Conservation (phyloP, 2,888 invertebrate species). For the Trichogramma dendrolimi region DNA sequence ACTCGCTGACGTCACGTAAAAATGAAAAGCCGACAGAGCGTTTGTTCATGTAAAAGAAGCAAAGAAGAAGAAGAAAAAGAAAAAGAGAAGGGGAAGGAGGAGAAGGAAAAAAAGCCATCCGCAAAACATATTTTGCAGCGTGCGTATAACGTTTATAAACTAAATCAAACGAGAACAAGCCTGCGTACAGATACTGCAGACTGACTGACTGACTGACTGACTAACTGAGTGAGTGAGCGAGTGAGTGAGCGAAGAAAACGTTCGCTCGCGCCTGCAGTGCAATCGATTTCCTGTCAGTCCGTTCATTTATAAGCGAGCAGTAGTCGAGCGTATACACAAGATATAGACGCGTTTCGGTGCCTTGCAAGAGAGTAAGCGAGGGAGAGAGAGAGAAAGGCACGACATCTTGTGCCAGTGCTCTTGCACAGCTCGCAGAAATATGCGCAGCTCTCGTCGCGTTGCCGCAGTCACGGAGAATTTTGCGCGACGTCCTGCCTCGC, state of each 20-base stretch:
- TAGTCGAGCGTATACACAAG: background rate
- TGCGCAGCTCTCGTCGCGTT: too few relatives aligned
- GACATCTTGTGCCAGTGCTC: background rate
- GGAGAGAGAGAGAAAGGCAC: slow-evolving; percentile 3
- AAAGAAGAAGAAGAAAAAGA: background rate
- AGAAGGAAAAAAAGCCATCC: background rate
- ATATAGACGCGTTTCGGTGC: background rate
- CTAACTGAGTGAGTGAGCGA: slow-evolving; percentile 2
- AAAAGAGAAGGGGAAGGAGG: background rate
- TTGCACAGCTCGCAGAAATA: too few relatives aligned
- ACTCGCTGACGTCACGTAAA: slow-evolving; percentile 24
- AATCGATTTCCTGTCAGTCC: slow-evolving; percentile 27
- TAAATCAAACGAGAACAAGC: slow-evolving; percentile 13
- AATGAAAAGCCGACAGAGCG: slow-evolving; percentile 9
- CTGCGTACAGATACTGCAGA: too few relatives aligned
- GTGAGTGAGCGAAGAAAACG: background rate
- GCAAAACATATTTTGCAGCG: slow-evolving; percentile 13
- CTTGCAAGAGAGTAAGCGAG: slow-evolving; percentile 9
- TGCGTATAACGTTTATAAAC: slow-evolving; percentile 15
- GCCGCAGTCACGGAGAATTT: slow-evolving; percentile 9
- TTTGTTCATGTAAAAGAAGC: background rate
- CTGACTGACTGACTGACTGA: too few relatives aligned
- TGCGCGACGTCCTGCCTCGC: background rate
- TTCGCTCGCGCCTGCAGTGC: background rate
- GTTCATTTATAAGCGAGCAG: slow-evolving; percentile 24